Base-by-base conservation (phyloP, 2,113 vertebrate species). In the Pimephales promelas region DNA sequence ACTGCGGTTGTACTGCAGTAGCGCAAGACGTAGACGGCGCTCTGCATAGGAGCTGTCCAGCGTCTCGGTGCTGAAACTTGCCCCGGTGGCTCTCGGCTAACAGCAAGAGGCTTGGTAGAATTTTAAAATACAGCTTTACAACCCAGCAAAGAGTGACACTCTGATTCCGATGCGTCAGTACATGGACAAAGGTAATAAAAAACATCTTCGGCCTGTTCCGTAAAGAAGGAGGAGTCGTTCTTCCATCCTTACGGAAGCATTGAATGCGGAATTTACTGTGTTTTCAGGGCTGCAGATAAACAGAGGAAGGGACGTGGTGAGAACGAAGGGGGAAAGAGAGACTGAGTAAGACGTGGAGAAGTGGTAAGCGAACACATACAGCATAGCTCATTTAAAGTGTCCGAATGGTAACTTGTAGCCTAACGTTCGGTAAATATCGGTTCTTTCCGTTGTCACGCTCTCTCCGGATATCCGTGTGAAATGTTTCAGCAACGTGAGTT, bases 1-100 rank as follows among this genome's bases (percentile, higher is more conserved):
- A 90, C 89, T 77, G 89, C 77, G 92, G 90, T 76, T 3, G 34
- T 18, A 56, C 11, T 18, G 10, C 2, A 80, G 2, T 83, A 92
- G 61, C 88, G 90, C 92, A 86, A 4, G 11, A 68, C 16, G 5
- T 70, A 86, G 87, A 87, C 86, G 59, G 54, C 80, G 84, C 84
- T 83, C 88, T 79, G 88, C 83, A 84, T 85, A 89, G 89, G 87
- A 93, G 88, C 93, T 91, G 92, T 92, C 89, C 93, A 90, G 87
- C 83, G 71, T 14, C 82, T 45, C 90, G 87, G 90, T 90, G 88
- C 91, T 91, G 92, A 90, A 92, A 82, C 47, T 31, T 73, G 81
- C 59, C 73, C 36, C 24, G 7, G 24, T 5, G 24, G 13, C 45
- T 20, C 43, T 34, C 20, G 10, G 20, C 7, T 52, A 31, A 10